Conservation (phyloP, 1,140 invertebrate genomes). For the Trichomalopsis sarcophagae region DNA sequence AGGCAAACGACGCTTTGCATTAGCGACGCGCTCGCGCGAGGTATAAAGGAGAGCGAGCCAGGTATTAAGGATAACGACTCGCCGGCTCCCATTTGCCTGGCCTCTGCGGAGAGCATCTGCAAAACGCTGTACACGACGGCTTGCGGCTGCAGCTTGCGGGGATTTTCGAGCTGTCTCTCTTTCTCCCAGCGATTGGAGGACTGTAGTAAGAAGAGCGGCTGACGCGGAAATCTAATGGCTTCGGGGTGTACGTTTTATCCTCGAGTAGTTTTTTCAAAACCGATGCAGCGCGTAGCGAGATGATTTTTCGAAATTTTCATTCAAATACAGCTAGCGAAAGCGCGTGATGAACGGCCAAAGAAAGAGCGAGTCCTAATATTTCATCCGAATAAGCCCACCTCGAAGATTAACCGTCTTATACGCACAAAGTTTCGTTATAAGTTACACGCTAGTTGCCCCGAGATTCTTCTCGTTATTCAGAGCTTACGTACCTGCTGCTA, state of each 20-base stretch:
- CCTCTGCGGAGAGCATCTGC: constrained; percentile 3
- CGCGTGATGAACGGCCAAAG: neutral
- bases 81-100: constrained; percentile 11
- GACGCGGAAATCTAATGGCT: neutral
- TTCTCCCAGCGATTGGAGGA: neutral
- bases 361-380: neutral
- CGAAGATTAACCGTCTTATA: constrained; percentile 1
- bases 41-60: constrained; percentile 6
- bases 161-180: neutral
- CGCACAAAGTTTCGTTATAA: neutral
- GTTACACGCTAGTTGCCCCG: neutral
- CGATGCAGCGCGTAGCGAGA: no score
- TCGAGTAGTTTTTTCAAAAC: neutral
- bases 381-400: neutral
- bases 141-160: neutral
- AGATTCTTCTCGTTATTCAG: constrained; percentile 4
- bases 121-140: neutral
- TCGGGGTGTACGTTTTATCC: neutral
- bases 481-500: neutral
- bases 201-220: neutral
- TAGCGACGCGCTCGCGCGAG: neutral
- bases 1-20: constrained; percentile 40
- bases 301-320: neutral
- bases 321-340: neutral
- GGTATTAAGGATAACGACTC: constrained; percentile 38